Evolutionary conservation across 2,797 vertebrate species (phyloP).

Genomic region (Sphenodon punctatus): DNA sequence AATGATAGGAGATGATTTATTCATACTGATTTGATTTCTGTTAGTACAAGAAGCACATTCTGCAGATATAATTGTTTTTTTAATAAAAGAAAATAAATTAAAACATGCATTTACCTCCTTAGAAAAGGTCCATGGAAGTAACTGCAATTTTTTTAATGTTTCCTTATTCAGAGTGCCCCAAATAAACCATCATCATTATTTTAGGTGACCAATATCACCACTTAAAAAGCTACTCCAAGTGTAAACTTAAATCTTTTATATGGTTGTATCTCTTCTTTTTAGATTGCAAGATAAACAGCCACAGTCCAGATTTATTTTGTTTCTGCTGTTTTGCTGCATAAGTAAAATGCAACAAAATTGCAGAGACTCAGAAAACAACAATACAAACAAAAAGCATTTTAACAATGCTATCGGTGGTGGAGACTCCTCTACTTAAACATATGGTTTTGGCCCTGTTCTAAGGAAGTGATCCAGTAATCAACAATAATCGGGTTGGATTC

Average conservation of each 20-base stretch:
- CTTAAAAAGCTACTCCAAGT: rapidly evolving
- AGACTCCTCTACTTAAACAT: no score
- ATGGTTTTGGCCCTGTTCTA: no score
- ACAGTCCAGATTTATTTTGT: no score
- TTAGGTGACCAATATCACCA: not conserved
- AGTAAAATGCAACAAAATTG: not conserved
- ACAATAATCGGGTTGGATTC: no score
- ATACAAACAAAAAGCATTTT: no score
- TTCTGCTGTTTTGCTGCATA: not conserved
- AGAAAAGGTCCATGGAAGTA: not conserved
- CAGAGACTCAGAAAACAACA: no score
- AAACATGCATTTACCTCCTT: not conserved
- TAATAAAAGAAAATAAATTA: no score
- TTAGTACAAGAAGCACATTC: not conserved
- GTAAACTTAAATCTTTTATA: not conserved
- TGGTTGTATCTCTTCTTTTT: not conserved
- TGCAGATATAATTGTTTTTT: not conserved
- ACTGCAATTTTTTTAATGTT: not conserved
- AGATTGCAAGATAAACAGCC: not conserved
- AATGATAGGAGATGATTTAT: slow-evolving; percentile 6
- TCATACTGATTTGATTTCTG: not conserved
- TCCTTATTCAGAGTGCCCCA: not conserved
- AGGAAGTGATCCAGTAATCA: no score
- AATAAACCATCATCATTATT: rapidly evolving
- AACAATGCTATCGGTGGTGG: no score